These are phyloP conservation scores for Drosophila macrospina DNA, from an alignment of 2,888 invertebrate genomes.

Conservation along the genomic window DNA sequence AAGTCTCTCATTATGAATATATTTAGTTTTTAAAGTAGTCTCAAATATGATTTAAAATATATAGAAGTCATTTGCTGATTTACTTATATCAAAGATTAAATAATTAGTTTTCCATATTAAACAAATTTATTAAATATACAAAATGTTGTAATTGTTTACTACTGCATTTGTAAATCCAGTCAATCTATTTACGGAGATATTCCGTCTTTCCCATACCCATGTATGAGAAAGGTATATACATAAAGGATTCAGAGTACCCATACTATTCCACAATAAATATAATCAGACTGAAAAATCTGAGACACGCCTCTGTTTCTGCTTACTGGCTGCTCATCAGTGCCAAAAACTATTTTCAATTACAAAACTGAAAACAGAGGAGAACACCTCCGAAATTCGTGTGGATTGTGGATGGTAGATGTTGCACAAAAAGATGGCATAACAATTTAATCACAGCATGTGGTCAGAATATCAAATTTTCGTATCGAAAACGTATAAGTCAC, in stretches of 20 bases:
- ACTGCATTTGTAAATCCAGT: too few relatives aligned
- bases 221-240: too few relatives aligned
- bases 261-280: not conserved
- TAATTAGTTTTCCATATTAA: too few relatives aligned
- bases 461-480: slow-evolving; percentile 83
- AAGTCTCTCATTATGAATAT: not conserved
- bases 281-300: slow-evolving; percentile 56
- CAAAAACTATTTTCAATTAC: slow-evolving; percentile 78
- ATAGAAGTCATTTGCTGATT: too few relatives aligned
- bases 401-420: slow-evolving; percentile 22
- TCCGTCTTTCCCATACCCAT: not conserved
- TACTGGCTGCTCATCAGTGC: slow-evolving; percentile 34
- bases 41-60: too few relatives aligned
- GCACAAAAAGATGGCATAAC: slow-evolving; percentile 68
- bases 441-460: slow-evolving; percentile 84
- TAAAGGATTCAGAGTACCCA: not conserved
- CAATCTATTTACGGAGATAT: not conserved
- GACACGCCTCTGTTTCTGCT: slow-evolving; percentile 57
- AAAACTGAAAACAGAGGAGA: slow-evolving; percentile 9
- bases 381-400: slow-evolving; percentile 35
- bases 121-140: too few relatives aligned
- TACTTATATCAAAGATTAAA: too few relatives aligned
- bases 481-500: slow-evolving; percentile 81
- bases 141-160: too few relatives aligned
- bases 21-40: not conserved